A percentile compares a stretch with the other conserved stretches of the same genome.
Conservation (phyloP, 1,140 invertebrate genomes). For the Ostrea denselamellosa region DNA sequence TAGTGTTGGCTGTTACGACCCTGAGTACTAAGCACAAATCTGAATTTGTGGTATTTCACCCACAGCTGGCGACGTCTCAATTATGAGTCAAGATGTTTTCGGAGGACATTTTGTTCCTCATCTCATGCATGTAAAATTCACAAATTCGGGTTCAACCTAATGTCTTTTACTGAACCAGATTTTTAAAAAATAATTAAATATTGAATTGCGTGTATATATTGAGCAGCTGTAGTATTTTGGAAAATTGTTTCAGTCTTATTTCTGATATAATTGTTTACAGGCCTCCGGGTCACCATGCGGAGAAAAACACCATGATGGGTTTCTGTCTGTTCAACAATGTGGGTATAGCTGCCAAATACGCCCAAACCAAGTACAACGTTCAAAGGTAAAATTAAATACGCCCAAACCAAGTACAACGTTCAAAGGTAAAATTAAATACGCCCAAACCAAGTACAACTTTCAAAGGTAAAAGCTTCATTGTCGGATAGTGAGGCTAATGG, state of each 20-base stretch:
- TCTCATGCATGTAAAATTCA: not conserved
- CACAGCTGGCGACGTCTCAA: no score
- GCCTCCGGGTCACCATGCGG: slow-evolving; percentile 98
- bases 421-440: slow-evolving; percentile 82
- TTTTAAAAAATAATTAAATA: not conserved
- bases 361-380: slow-evolving; percentile 79
- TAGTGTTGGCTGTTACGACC: no score
- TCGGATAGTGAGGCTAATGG: no score
- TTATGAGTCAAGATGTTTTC: no score
- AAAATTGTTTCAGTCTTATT: not conserved
- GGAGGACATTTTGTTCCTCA: no score
- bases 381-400: slow-evolving; percentile 82
- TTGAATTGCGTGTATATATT: not conserved
- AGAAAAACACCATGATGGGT: slow-evolving; percentile 91
- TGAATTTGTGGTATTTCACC: no score
- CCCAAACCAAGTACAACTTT: slow-evolving; percentile 79
- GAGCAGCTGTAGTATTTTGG: not conserved
- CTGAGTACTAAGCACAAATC: no score
- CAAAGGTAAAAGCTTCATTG: slow-evolving; percentile 66
- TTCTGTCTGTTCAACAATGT: slow-evolving; percentile 99
- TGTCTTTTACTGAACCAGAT: not conserved
- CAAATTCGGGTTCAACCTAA: not conserved
- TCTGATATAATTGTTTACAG: slow-evolving; percentile 79
- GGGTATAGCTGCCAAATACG: slow-evolving; percentile 92
- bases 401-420: slow-evolving; percentile 79